These are phyloP conservation scores for Seriola rivoliana DNA, from an alignment of 2,113 vertebrate species.

Conservation along the genomic window DNA sequence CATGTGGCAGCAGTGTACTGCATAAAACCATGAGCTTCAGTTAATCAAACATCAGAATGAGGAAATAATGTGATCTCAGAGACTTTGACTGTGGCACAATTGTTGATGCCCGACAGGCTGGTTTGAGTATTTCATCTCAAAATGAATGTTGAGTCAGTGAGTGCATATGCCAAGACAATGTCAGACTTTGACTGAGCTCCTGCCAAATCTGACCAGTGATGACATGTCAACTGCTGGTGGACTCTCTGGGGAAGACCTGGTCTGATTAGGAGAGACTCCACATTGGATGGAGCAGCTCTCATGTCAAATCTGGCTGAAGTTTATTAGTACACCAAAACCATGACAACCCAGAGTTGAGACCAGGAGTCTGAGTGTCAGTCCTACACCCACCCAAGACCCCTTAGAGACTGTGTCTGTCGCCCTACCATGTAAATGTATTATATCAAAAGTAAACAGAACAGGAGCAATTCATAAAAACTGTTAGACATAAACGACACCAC, in stretches of 20 bases:
- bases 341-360: neutral
- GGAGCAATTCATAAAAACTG: too few relatives aligned
- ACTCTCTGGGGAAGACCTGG: neutral
- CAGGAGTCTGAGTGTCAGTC: too few relatives aligned
- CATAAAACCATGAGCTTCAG: neutral
- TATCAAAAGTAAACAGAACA: too few relatives aligned
- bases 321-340: neutral
- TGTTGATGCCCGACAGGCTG: neutral
- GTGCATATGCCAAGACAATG: neutral
- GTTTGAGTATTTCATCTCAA: neutral
- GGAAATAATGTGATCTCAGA: neutral
- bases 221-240: neutral
- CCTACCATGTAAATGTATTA: too few relatives aligned
- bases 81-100: too few relatives aligned
- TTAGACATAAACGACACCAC: neutral
- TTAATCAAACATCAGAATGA: neutral
- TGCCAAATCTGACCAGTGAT: neutral
- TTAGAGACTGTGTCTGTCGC: too few relatives aligned
- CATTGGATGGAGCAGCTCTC: neutral
- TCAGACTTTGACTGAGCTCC: neutral
- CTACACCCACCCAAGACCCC: neutral
- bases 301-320: neutral
- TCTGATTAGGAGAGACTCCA: neutral
- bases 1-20: neutral
- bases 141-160: neutral